Evolutionary conservation across 2,888 invertebrate species (phyloP), one percentile per base, ranked within the genome.

Genomic region (Ormyrus thymus): DNA sequence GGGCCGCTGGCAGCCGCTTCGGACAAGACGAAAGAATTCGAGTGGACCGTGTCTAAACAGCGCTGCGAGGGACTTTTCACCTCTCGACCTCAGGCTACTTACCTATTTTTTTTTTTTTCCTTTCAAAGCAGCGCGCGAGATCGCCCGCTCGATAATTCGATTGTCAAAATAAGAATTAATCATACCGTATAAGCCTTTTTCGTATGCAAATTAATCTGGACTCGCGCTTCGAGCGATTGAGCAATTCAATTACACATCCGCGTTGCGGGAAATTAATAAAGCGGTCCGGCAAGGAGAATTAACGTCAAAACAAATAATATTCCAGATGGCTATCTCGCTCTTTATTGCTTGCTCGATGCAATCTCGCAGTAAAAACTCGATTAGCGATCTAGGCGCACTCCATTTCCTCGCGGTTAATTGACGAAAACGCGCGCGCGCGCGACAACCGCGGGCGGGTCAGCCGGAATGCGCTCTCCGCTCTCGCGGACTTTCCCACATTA

Each of bases 51-150:
- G 51, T 43, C 59, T 59, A 61, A 61, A 29, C 51, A 61, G 8
- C 48, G 61, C 62, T 73, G 10, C 8, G 43, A 74, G 65, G 15
- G n/a, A 55, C 65, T 74, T 74, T 65, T 74, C 65, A 74, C 56
- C 56, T 58, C 43, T 43, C 65, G 43, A 48, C 46, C 55, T 53
- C 53, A 11, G 53, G 66, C 66, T n/a, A 66, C 45, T 6, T 4
- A 48, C 45, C n/a, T 4, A 48, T 8, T 64, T 64, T 59, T 29
- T 7, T 48, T 29, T 29, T 29, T 29, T 4, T 29, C 4, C 4
- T 29, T 29, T 29, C 3, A 29, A 29, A 29, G 29, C 29, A n/a
- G n/a, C 29, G 4, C 2, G 29, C 2, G 29, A 29, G 29, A 29
- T 29, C 29, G 29, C 29, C 29, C 29, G 29, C 4, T 29, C 29